Percentiles rank a stretch among this genome's conserved stretches.
Evolutionary conservation across 2,113 vertebrate genomes (phyloP).

Genomic region (Eleginops maclovinus): DNA sequence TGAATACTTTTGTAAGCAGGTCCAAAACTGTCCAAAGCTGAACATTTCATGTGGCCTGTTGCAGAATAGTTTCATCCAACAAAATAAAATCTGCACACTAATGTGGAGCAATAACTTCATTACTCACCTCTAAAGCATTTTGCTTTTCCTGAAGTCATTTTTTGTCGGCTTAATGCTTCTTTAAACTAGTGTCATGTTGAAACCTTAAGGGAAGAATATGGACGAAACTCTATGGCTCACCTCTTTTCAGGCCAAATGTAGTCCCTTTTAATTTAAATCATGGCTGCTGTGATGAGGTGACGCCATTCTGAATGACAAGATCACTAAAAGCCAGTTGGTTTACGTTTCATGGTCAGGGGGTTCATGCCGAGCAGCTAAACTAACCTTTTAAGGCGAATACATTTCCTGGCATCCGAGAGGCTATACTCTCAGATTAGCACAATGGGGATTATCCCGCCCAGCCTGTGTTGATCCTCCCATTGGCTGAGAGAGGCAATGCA

Average conservation of each 20-base stretch:
- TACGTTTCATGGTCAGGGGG: slow-evolving; percentile 45
- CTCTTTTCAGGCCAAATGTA: slow-evolving; percentile 53
- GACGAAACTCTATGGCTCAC: slow-evolving; percentile 66
- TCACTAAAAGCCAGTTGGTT: slow-evolving; percentile 67
- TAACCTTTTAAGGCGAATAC: slow-evolving; percentile 60
- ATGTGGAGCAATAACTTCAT: slow-evolving; percentile 28
- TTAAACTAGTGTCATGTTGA: slow-evolving; percentile 40
- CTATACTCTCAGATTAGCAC: slow-evolving; percentile 75
- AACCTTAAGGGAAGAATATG: slow-evolving; percentile 59
- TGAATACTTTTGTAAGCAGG: slow-evolving; percentile 33
- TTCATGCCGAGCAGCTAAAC: slow-evolving; percentile 46
- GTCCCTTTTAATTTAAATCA: slow-evolving; percentile 72
- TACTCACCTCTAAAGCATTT: slow-evolving; percentile 26
- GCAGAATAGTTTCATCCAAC: slow-evolving; percentile 27
- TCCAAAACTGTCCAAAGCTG: slow-evolving; percentile 37
- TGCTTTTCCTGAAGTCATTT: slow-evolving; percentile 41
- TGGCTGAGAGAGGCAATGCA: slow-evolving; percentile 47
- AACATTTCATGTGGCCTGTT: slow-evolving; percentile 13
- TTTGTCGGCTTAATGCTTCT: slow-evolving; percentile 51
- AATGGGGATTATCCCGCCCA: slow-evolving; percentile 77
- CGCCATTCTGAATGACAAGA: slow-evolving; percentile 53
- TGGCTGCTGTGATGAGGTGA: slow-evolving; percentile 47
- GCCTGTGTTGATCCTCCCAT: slow-evolving; percentile 64
- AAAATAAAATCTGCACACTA: slow-evolving; percentile 27
- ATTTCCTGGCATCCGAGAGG: slow-evolving; percentile 65